Base-by-base conservation (phyloP, 2,888 invertebrate species). In the Proisotoma minuta region DNA sequence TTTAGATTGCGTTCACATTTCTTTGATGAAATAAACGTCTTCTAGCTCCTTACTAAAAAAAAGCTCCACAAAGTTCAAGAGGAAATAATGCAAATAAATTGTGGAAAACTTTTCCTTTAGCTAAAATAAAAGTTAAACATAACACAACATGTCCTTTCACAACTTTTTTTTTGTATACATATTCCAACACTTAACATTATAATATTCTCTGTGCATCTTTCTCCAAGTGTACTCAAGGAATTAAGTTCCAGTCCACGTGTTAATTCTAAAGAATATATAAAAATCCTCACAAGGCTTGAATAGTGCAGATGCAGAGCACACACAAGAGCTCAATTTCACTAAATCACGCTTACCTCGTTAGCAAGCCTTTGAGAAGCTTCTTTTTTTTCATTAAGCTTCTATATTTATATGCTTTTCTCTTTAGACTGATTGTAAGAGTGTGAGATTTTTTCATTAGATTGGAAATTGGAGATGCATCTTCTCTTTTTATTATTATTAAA, bases 321-420 rank as follows among this genome's bases (percentile, higher is more conserved):
- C 50, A 61, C 63, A 68, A 70, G 63, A 63, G 63, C 61, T 68
- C 70, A 70, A 70, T 70, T 70, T 70, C 66, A 68, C 65, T 70
- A 67, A 69, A 69, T 72, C 72, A 72, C 72, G 72, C 70, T 72
- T 61, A 70, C 61, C 72, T 72, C 72, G 72, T 72, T 72, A 72
- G 70, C 70, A 68, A 64, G 51, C 64, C 64, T 71, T 67, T 69
- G 66, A 69, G 57, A 70, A 65, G 60, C 66, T 22, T 50, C 23
- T 28, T 51, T 51, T 49, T 51, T 51, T 51, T 28, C 24, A 27
- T 51, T 27, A 12, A 27, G n/a, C 27, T 27, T 51, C 43, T 43
- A 20, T n/a, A 15, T 34, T 34, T 34, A 34, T 34, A 10, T 34
- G 34, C 8, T 10, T 34, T 10, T 34, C 15, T 8, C 34, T 34